Percentiles rank a stretch among this genome's conserved stretches.
These are phyloP conservation scores for Sterna hirundo DNA, from an alignment of 2,113 vertebrate genomes.

Conservation along the genomic window DNA sequence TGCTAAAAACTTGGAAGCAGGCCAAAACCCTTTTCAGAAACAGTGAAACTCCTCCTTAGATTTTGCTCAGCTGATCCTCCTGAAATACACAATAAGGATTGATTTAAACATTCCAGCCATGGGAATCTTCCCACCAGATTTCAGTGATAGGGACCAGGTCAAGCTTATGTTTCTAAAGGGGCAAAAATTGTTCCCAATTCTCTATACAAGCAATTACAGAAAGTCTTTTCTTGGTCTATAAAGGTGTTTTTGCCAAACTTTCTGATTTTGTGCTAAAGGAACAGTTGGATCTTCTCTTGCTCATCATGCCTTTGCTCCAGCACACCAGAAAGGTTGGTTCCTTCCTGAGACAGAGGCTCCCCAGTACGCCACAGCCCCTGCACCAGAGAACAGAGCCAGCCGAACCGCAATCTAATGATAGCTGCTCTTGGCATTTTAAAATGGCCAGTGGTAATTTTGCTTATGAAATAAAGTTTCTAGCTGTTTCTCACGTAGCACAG, in stretches of 20 bases:
- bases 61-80: not conserved
- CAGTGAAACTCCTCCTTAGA: not conserved
- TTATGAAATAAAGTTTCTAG: constrained; percentile 21
- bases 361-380: not conserved
- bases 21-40: not conserved
- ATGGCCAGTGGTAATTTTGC: not conserved
- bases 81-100: not conserved
- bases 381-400: not conserved
- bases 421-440: constrained; percentile 16
- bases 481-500: constrained; percentile 6
- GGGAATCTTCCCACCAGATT: not conserved
- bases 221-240: not conserved
- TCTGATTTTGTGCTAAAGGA: not conserved
- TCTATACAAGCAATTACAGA: not conserved
- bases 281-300: not conserved
- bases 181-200: not conserved
- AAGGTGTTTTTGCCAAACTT: not conserved
- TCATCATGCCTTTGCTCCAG: not conserved
- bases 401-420: not conserved
- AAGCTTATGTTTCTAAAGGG: not conserved
- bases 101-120: not conserved
- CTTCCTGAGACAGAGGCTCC: not conserved
- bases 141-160: not conserved
- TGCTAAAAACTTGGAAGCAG: not conserved
- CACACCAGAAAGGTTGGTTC: fast-evolving